Evolutionary conservation across 2,888 invertebrate species (phyloP), one percentile per base, ranked within the genome.

Genomic region (Drosophila maculinotata): DNA sequence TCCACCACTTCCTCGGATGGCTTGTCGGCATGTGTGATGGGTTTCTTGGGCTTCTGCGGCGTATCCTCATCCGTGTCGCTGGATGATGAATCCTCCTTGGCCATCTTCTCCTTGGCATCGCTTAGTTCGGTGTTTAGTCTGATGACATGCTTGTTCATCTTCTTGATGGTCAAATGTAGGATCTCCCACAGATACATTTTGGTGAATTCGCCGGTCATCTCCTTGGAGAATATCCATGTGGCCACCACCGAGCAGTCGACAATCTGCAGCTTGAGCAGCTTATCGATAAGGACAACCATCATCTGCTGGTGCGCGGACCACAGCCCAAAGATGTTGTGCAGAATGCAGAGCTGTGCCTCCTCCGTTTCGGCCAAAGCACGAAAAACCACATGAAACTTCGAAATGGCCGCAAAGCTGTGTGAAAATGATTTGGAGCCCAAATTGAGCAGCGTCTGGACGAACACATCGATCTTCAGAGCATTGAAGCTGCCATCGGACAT

Each of bases 361-460:
- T 99, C 98, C 0, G 97, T 96, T 88, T 97, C 97, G 0, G 97
- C 97, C 68, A 99, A 92, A 28, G 96, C 95, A 93, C 97, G 97
- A 88, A 97, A 97, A 2, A 97, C 97, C 90, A 96, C 95, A 91
- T 97, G 96, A 89, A 97, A 99, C 93, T 99, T 99, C 36, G 98
- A 97, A 73, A 99, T 96, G n/a, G 98, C 99, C 5, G 99, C 98
- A 92, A 99, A 99, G 81, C 98, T 97, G 90, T 99, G 99, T 62
- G 98, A 98, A 91, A 99, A 98, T 80, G 99, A 98, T 92, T 99
- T 99, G 48, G 97, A 96, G 31, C 98, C 99, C 59, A 99, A 93
- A 90, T 97, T 96, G 4, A 99, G 93, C 48, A 99, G 91, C 0
- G 98, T 98, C 89, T 98, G 98, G 10, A 98, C 97, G 90, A 99